Conservation (phyloP, 2,113 vertebrate genomes). For the Gallinago undulata region DNA sequence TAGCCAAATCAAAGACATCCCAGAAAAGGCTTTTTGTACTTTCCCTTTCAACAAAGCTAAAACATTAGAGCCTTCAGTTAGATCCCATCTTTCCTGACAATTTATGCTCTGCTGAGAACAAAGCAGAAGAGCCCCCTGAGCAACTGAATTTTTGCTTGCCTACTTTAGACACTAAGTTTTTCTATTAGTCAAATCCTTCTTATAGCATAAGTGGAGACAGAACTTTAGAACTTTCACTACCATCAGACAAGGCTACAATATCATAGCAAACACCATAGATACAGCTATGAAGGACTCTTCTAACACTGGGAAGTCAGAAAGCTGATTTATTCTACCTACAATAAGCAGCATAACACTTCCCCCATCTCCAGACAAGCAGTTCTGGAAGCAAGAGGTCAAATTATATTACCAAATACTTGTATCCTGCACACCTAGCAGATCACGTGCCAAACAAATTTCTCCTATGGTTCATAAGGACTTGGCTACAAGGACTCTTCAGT, state of each 20-base stretch:
- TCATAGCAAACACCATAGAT: not conserved
- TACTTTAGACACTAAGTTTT: not conserved
- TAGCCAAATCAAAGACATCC: constrained; percentile 31
- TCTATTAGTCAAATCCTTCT: not conserved
- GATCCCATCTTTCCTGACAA: not conserved
- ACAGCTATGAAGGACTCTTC: not conserved
- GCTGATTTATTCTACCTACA: not conserved
- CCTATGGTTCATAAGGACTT: not conserved
- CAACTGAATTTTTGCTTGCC: not conserved
- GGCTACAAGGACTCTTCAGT: not conserved
- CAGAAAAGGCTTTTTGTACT: not conserved
- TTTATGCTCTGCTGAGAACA: constrained; percentile 21
- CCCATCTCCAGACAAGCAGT: not conserved
- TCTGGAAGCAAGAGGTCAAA: not conserved
- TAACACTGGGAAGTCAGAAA: not conserved
- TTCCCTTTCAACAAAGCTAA: constrained; percentile 12
- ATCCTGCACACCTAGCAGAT: not conserved
- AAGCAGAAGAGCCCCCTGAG: constrained; percentile 10
- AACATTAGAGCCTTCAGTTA: constrained; percentile 10
- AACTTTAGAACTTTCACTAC: not conserved
- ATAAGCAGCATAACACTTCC: not conserved
- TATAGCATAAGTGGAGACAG: not conserved
- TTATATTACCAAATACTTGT: not conserved
- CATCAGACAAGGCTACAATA: not conserved
- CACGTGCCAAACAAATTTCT: not conserved